A percentile compares a stretch with the other conserved stretches of the same genome.
phyloP scores from a whole-genome alignment of 2,113 vertebrate species.

The Cairina moschata region DNA sequence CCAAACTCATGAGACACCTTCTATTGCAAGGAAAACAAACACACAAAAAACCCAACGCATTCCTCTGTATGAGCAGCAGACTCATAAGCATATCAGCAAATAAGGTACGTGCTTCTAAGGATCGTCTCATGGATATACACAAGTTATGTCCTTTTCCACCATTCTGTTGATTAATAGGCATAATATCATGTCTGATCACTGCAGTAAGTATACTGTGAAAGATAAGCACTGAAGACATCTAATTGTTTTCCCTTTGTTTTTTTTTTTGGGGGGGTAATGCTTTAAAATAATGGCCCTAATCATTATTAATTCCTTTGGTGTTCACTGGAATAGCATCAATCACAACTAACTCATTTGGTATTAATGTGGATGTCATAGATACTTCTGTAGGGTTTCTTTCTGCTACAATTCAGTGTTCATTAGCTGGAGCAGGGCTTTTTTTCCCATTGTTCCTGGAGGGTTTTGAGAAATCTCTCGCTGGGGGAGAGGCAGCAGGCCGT shows the following conservation, averaged over 20 bases:
- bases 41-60: fast-evolving
- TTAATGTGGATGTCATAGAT: conserved; percentile 69
- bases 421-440: conserved; percentile 33
- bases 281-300: conserved; percentile 76
- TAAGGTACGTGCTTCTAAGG: conserved; percentile 9
- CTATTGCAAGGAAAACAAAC: not conserved
- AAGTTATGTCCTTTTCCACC: conserved; percentile 52
- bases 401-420: conserved; percentile 59
- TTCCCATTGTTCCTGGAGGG: not conserved
- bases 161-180: conserved; percentile 71
- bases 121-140: conserved; percentile 29
- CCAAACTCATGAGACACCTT: not conserved
- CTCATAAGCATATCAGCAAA: conserved; percentile 21
- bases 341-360: conserved; percentile 72
- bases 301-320: conserved; percentile 77
- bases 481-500: not conserved
- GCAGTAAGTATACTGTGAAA: conserved; percentile 71
- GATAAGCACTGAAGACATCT: conserved; percentile 69
- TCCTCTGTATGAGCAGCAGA: conserved; percentile 8
- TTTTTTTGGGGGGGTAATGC: conserved; percentile 20
- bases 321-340: conserved; percentile 68
- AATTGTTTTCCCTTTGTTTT: conserved; percentile 72
- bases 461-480: conserved; percentile 14
- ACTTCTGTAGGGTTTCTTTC: conserved; percentile 64
- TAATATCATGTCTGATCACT: conserved; percentile 71